Percentiles rank a stretch among this genome's conserved stretches.
phyloP scores from a whole-genome alignment of 2,797 vertebrate genomes.

The Poeciliopsis paucimaculata region DNA sequence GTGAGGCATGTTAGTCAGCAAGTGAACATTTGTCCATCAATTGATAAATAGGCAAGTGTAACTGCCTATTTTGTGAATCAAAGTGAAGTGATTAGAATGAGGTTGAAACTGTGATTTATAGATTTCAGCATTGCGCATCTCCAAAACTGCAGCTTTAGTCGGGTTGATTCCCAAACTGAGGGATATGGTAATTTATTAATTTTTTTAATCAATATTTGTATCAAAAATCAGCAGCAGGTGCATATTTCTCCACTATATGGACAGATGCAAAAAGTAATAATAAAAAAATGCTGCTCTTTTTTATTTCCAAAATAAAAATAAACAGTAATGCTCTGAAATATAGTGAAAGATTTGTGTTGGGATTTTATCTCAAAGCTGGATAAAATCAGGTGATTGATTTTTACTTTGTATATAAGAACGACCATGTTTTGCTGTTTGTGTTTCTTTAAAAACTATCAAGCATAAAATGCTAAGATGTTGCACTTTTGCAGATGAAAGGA shows the following conservation, averaged over 20 bases:
- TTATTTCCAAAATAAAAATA: background rate
- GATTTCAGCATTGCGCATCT: background rate
- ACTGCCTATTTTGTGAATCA: too few relatives aligned
- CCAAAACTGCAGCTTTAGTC: background rate
- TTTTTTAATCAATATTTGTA: background rate
- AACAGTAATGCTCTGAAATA: background rate
- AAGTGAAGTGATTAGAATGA: background rate
- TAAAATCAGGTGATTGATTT: background rate
- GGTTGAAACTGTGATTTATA: background rate
- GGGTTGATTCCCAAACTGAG: background rate
- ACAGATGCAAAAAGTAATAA: background rate
- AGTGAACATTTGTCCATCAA: background rate
- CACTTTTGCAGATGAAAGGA: background rate
- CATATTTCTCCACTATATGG: background rate
- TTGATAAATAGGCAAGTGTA: background rate
- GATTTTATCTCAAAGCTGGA: background rate
- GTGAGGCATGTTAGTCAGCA: background rate
- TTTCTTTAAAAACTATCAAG: background rate
- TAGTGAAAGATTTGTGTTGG: background rate
- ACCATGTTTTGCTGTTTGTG: background rate
- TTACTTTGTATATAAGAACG: background rate
- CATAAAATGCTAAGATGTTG: background rate
- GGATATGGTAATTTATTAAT: background rate
- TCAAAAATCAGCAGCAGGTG: background rate
- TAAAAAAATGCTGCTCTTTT: background rate